Evolutionary conservation across 2,113 vertebrate species (phyloP).

Genomic region (Columba livia): DNA sequence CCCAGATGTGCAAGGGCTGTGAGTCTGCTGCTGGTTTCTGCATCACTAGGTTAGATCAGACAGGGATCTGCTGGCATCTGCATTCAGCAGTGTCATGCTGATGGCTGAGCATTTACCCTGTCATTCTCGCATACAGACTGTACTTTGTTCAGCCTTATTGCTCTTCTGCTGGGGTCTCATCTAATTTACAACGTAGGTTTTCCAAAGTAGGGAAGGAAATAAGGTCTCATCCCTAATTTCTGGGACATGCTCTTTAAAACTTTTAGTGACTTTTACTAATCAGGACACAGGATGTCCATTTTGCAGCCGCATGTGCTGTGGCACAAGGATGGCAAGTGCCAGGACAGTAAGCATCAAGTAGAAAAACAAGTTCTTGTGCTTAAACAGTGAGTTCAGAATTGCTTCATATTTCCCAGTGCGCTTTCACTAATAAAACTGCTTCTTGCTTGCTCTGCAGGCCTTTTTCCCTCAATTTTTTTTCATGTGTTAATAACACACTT

Average conservation of each 20-base stretch:
- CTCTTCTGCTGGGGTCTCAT: background rate
- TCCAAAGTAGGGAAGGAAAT: background rate
- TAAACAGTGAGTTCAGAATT: background rate
- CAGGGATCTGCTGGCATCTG: background rate
- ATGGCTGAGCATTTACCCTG: background rate
- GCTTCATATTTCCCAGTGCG: background rate
- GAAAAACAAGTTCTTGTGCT: background rate
- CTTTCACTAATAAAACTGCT: background rate
- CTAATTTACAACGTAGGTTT: background rate
- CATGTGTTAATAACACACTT: background rate
- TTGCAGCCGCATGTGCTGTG: background rate
- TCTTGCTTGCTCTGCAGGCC: accelerated
- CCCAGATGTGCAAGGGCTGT: background rate
- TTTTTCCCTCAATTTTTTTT: background rate
- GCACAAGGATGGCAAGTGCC: background rate
- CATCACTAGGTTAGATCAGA: background rate
- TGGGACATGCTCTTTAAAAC: background rate
- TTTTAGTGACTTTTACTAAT: background rate
- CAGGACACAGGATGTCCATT: background rate
- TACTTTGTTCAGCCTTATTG: background rate
- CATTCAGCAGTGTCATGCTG: background rate
- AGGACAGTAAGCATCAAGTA: background rate
- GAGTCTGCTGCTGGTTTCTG: background rate
- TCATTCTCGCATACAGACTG: background rate
- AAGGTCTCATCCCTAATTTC: background rate